Evolutionary conservation across 1,140 invertebrate species (phyloP).

Genomic region (Propsilocerus akamusi): DNA sequence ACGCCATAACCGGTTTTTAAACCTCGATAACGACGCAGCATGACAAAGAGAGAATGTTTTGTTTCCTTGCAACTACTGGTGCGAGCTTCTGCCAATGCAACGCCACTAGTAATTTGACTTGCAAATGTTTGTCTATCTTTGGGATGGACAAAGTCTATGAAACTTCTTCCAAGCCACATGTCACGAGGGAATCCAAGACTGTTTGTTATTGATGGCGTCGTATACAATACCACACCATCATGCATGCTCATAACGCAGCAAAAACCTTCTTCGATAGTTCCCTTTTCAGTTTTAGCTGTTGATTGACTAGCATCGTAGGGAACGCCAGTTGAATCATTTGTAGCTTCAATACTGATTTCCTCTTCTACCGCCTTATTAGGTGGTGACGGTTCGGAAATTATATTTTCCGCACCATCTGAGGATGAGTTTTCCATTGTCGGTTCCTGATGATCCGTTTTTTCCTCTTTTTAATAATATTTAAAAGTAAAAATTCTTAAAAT

Average conservation of each 20-base stretch:
- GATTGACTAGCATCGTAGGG: background rate
- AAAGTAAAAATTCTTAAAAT: constrained; percentile 4
- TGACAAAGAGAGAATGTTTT: constrained; percentile 17
- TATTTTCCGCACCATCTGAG: background rate
- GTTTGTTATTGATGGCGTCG: constrained; percentile 44
- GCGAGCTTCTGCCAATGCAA: constrained; percentile 27
- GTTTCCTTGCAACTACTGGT: constrained; percentile 16
- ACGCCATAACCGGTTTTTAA: constrained; percentile 37
- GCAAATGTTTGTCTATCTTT: constrained; percentile 45
- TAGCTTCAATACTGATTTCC: background rate
- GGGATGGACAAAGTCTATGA: constrained; percentile 70
- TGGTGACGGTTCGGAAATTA: background rate
- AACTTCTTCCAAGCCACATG: constrained; percentile 67
- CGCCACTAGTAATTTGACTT: constrained; percentile 34
- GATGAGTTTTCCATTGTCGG: background rate
- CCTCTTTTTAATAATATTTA: background rate
- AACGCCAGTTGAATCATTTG: background rate
- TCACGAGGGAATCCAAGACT: constrained; percentile 64
- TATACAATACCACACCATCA: constrained; percentile 60
- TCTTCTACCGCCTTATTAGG: background rate
- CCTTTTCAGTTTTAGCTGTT: constrained; percentile 8
- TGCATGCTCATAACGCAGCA: constrained; percentile 63
- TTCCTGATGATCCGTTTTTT: background rate
- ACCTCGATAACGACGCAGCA: constrained; percentile 28
- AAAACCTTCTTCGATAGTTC: constrained; percentile 41